Base-by-base conservation (phyloP, 2,797 vertebrate genomes). In the Florisuga fusca region DNA sequence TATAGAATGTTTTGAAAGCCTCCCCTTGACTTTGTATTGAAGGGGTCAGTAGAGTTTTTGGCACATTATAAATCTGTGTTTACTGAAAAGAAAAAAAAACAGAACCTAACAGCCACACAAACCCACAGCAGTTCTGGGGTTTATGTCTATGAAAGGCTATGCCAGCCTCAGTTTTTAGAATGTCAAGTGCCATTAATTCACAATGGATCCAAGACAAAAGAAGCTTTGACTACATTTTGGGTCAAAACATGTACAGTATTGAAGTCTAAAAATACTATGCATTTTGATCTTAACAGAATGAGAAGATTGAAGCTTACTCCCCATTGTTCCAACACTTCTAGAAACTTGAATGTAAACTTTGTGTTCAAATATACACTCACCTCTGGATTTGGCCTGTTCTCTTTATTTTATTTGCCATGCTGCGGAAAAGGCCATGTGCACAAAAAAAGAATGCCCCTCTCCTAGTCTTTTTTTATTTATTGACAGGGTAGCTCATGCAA, bases 251-350 rank as follows among this genome's bases (percentile, higher is more conserved):
- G 46, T 34, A 73, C 51, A 50, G 8, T 91, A 84, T 96, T 95
- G 90, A 94, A 96, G 71, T 87, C 95, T 95, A 93, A 97, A 97
- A 95, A 94, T 93, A 96, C 85, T 48, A 22, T 27, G 72, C 81
- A 93, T 89, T 27, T 74, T 11, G 2, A 85, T 94, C 92, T 82
- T 86, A 57, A 61, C 62, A 93, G 73, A 90, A 92, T 81, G 38
- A 79, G 43, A 84, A 72, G 66, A 81, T 91, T 72, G 82, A 94
- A 89, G 53, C 66, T 94, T 86, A 86, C 10, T 63, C 55, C 75
- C 81, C 95, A 68, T 84, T 92, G 25, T 77, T 93, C 71, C 84
- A 85, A 51, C 57, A 63, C 81, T 96, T 95, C 89, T 90, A 89
- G 89, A 94, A 97, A 94, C 87, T 68, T 83, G 63, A 87, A 94